Conservation (phyloP, 2,888 invertebrate species). For the Acheta domesticus region DNA sequence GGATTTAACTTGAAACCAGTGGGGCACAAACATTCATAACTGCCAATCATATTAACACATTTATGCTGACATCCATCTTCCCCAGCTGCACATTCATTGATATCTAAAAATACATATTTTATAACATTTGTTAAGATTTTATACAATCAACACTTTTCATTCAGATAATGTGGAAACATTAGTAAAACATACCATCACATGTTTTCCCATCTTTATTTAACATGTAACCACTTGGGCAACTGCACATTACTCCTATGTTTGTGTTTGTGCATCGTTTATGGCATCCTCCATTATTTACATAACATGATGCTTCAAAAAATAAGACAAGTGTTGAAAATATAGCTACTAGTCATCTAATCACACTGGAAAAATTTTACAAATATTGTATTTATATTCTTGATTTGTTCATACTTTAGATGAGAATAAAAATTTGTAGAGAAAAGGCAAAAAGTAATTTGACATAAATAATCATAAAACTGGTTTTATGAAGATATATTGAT, state of each 20-base stretch:
- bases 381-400: too few relatives aligned
- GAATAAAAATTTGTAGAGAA: too few relatives aligned
- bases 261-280: constrained; percentile 42
- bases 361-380: too few relatives aligned
- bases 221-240: constrained; percentile 48
- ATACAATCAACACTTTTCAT: neutral
- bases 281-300: constrained; percentile 31
- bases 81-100: constrained; percentile 50
- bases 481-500: too few relatives aligned
- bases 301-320: constrained; percentile 29
- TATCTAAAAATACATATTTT: constrained; percentile 37
- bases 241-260: constrained; percentile 44
- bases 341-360: too few relatives aligned
- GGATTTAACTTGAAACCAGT: constrained; percentile 48
- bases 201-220: constrained; percentile 44
- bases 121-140: neutral
- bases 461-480: too few relatives aligned
- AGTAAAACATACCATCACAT: constrained; percentile 40
- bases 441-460: too few relatives aligned
- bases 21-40: constrained; percentile 55
- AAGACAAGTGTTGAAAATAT: neutral
- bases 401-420: too few relatives aligned
- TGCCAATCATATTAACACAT: constrained; percentile 52
- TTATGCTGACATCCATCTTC: constrained; percentile 54
- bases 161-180: neutral